Evolutionary conservation across 2,113 vertebrate genomes (phyloP).

Genomic region (Coturnix japonica): DNA sequence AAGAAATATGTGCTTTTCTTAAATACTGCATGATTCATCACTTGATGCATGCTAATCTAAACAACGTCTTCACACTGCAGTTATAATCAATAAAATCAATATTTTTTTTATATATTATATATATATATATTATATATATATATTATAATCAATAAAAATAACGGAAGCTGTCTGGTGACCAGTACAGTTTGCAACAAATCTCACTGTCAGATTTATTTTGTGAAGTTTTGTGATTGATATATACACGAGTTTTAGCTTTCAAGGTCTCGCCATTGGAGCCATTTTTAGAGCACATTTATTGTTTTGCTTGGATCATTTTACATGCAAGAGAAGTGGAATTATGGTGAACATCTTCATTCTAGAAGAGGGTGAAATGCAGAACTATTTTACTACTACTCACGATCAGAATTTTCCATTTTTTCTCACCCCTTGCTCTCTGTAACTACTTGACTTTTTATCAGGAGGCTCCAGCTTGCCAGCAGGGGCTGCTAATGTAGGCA

Average conservation of each 20-base stretch:
- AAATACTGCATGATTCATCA: background rate
- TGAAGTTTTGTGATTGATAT: background rate
- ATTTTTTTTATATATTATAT: too few species aligned
- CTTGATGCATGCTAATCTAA: background rate
- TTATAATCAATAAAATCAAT: too few species aligned
- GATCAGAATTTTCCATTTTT: background rate
- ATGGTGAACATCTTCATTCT: background rate
- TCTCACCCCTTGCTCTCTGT: background rate
- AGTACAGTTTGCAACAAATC: background rate
- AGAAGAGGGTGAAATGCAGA: background rate
- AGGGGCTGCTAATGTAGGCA: background rate
- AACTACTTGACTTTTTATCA: background rate
- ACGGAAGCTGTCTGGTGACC: background rate
- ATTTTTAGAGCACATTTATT: background rate
- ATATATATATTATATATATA: too few species aligned
- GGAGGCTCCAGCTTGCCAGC: background rate
- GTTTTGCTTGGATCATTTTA: background rate
- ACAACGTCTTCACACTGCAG: background rate
- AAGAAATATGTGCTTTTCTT: background rate
- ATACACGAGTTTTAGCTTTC: background rate
- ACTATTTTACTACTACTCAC: background rate
- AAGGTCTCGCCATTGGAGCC: background rate
- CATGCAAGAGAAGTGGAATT: background rate
- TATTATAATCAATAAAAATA: background rate
- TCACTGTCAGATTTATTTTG: background rate